phyloP scores from a whole-genome alignment of 2,113 vertebrate genomes.

The Emydocephalus ijimae region DNA sequence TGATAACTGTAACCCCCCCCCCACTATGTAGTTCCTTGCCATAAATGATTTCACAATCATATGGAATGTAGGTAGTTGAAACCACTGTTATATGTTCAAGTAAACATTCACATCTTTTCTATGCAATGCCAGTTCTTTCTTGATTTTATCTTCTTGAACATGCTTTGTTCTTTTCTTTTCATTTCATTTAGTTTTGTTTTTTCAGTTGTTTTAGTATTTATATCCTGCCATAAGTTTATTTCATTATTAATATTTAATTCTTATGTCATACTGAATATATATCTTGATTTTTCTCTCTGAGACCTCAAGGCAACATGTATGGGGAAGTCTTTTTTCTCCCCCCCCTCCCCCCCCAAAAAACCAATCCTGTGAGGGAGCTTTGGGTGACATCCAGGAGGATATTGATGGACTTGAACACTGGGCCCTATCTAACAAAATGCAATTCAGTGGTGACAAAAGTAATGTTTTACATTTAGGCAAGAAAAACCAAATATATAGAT shows the following conservation, averaged over 20 bases:
- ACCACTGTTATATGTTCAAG: not conserved
- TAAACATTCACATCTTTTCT: not conserved
- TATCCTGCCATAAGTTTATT: not conserved
- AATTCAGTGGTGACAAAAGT: not conserved
- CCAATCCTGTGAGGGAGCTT: not conserved
- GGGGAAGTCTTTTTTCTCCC: not conserved
- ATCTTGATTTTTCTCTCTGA: not conserved
- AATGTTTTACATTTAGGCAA: not conserved
- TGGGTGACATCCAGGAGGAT: not conserved
- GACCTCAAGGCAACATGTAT: not conserved
- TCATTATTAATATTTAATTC: not conserved
- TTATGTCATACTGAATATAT: not conserved
- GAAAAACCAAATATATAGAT: not conserved
- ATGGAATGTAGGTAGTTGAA: not conserved
- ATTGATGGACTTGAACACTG: not conserved
- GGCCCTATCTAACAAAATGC: not conserved
- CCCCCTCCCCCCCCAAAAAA: not conserved
- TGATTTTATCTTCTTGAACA: not conserved
- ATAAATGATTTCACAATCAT: not conserved
- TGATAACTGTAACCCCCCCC: not conserved
- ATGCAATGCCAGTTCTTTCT: not conserved
- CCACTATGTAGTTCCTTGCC: not conserved
- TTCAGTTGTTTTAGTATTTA: not conserved
- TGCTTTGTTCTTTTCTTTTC: not conserved
- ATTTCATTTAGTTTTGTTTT: not conserved